Evolutionary conservation across 2,888 invertebrate genomes (phyloP).

Genomic region (Hipparchia sbordonii): DNA sequence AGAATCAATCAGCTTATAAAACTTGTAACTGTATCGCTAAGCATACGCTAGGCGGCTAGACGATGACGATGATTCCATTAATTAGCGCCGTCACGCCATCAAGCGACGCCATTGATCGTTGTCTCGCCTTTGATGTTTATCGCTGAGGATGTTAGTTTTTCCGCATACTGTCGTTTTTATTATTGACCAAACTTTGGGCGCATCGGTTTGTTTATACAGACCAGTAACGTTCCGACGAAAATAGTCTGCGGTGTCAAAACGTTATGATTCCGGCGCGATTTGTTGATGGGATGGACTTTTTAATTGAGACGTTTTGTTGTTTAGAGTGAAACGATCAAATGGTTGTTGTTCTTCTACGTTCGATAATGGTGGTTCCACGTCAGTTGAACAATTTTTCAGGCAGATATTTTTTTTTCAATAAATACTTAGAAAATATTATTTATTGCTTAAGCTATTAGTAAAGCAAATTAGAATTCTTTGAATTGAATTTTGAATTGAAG

Average conservation of each 20-base stretch:
- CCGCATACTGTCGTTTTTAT: slow-evolving; percentile 81
- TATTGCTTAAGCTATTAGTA: too few relatives aligned
- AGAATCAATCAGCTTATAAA: too few relatives aligned
- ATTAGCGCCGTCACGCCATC: slow-evolving; percentile 67
- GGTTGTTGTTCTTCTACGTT: not conserved
- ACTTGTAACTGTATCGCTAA: not conserved
- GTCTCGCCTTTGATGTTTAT: slow-evolving; percentile 74
- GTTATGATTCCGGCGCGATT: slow-evolving; percentile 68
- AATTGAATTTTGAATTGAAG: too few relatives aligned
- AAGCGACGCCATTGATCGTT: slow-evolving; percentile 73
- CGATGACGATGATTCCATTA: slow-evolving; percentile 46
- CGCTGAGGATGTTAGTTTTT: slow-evolving; percentile 81
- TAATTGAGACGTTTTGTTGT: slow-evolving; percentile 30
- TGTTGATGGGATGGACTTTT: slow-evolving; percentile 46
- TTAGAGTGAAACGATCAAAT: not conserved
- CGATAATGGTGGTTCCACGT: too few relatives aligned
- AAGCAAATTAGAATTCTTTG: too few relatives aligned
- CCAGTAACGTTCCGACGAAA: slow-evolving; percentile 66
- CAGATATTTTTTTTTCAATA: too few relatives aligned
- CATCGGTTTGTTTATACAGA: slow-evolving; percentile 76
- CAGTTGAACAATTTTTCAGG: not conserved
- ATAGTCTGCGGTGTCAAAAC: slow-evolving; percentile 80
- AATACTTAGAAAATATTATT: not conserved
- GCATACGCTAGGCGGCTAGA: not conserved
- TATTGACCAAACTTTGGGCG: slow-evolving; percentile 81